Base-by-base conservation (phyloP, 2,888 invertebrate genomes). In the Catocala fraxini region DNA sequence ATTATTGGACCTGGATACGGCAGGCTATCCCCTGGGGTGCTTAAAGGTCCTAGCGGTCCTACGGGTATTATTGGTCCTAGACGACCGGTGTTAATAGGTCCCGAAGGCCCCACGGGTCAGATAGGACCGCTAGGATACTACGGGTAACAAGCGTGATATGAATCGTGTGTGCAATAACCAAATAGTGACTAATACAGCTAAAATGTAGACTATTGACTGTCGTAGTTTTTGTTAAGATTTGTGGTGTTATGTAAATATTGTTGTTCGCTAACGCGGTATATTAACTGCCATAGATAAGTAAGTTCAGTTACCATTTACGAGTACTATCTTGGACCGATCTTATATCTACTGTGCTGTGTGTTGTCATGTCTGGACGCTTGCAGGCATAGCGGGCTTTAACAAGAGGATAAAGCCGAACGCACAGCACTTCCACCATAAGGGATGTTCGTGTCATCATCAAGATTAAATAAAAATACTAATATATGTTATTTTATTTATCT, bases 11-110 rank as follows among this genome's bases (percentile, higher is more conserved):
- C 84, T 6, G 79, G 79, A 81, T 90, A 71, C 46, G 63, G 72
- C 47, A 73, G 81, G 11, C 79, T 69, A 86, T 68, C 82, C 11
- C 71, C 73, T 43, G 81, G 82, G 6, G 43, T 95, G 47, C 79
- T 80, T 10, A 78, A 92, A 0, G 95, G 94, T 0, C 94, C 95
- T 0, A 93, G 90, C 0, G 90, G 91, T 6, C 89, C 89, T 2
- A 87, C 86, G 0, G 89, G 87, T 0, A 65, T 73, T 41, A 83
- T 86, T 43, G 86, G 89, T 7, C 83, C 86, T 13, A 68, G 79
- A 13, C 78, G 84, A n/a, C 78, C 70, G 13, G 49, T 84, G 10
- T 67, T 83, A 7, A 77, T 78, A 5, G 95, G 95, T 1, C 95
- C 95, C 0, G 94, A 94, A 0, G 93, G 93, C 1, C 92, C 92